Evolutionary conservation across 2,113 vertebrate genomes (phyloP).

Genomic region (Epinephelus moara): DNA sequence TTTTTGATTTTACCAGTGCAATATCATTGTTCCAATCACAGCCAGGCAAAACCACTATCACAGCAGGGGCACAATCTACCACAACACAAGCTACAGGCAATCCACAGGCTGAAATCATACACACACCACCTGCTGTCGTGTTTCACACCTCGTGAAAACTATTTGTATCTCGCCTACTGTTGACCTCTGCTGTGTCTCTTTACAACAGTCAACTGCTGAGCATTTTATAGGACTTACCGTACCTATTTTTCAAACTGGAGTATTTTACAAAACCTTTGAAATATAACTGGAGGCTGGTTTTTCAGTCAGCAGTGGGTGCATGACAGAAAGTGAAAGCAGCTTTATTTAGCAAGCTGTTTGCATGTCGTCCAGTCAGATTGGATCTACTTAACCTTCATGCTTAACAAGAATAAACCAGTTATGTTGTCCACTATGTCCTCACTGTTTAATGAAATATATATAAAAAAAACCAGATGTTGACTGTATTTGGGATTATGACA

Average conservation of each 20-base stretch:
- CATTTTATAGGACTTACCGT: conserved; percentile 66
- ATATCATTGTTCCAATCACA: conserved; percentile 80
- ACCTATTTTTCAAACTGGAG: conserved; percentile 71
- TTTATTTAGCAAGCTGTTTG: conserved; percentile 68
- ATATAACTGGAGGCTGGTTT: conserved; percentile 50
- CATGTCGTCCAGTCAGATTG: conserved; percentile 62
- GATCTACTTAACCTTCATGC: conserved; percentile 57
- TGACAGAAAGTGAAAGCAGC: conserved; percentile 47
- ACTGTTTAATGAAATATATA: conserved; percentile 34
- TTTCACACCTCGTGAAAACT: conserved; percentile 43
- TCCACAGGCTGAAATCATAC: conserved; percentile 3
- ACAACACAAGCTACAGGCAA: conserved; percentile 4
- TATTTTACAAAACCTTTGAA: conserved; percentile 76
- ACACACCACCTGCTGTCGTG: conserved; percentile 32
- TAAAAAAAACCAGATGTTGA: conserved; percentile 1
- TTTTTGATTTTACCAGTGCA: conserved; percentile 84
- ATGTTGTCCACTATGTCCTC: conserved; percentile 47
- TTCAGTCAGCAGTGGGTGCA: conserved; percentile 53
- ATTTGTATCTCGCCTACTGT: conserved; percentile 49
- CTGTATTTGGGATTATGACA: conserved; percentile 49
- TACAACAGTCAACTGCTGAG: conserved; percentile 54
- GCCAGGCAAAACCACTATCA: conserved; percentile 67
- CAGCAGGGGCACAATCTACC: conserved; percentile 85
- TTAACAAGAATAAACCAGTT: conserved; percentile 55
- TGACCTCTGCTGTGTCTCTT: conserved; percentile 58